Conservation (phyloP, 2,888 invertebrate genomes). For the Eupithecia dodoneata region DNA sequence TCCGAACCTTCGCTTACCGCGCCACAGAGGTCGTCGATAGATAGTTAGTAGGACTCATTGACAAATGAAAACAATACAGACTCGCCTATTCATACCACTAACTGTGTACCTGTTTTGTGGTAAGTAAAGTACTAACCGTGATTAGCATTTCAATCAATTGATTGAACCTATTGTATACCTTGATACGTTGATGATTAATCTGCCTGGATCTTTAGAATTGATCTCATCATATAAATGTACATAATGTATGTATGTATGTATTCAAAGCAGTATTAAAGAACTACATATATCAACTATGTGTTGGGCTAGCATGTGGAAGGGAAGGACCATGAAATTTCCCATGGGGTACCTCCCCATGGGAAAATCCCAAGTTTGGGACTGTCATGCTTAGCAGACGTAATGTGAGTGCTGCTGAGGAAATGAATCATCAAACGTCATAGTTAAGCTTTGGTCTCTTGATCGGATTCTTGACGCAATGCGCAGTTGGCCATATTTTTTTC, state of each 20-base stretch:
- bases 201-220: not conserved
- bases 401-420: not conserved
- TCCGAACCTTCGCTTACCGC: no score
- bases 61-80: no score
- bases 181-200: not conserved
- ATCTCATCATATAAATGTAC: not conserved
- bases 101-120: not conserved
- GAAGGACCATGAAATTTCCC: not conserved
- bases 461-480: no score
- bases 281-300: not conserved
- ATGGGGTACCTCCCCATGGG: not conserved
- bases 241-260: no score
- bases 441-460: no score
- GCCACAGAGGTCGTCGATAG: no score
- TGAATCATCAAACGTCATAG: not conserved
- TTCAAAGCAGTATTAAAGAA: no score
- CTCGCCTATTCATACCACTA: no score
- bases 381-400: not conserved
- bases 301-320: not conserved
- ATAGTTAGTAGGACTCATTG: no score
- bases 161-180: slow-evolving; percentile 32
- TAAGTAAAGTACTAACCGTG: slow-evolving; percentile 2
- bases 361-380: not conserved
- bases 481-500: no score
- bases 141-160: slow-evolving; percentile 37